Evolutionary conservation across 2,888 invertebrate species (phyloP).

Genomic region (Eupithecia abbreviata): DNA sequence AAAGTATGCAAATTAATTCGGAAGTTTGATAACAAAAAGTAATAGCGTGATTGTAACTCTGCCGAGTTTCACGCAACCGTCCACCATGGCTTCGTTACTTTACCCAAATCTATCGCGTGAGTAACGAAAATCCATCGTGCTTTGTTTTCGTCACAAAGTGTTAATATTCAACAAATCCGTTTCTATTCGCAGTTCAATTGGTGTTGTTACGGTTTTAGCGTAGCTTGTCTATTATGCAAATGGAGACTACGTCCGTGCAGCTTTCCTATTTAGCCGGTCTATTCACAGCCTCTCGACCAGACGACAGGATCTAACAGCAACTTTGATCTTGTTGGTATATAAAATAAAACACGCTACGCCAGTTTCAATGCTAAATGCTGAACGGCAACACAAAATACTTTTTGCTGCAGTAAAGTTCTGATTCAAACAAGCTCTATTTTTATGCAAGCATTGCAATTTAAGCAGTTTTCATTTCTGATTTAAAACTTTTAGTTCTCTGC

Average conservation of each 20-base stretch:
- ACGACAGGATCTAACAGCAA: slow-evolving; percentile 56
- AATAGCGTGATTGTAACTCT: slow-evolving; percentile 30
- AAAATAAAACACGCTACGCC: slow-evolving; percentile 46
- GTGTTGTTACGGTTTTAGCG: slow-evolving; percentile 58
- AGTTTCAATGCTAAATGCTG: slow-evolving; percentile 48
- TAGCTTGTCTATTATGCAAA: slow-evolving; percentile 75
- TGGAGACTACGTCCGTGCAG: slow-evolving; percentile 57
- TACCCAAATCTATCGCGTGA: slow-evolving; percentile 66
- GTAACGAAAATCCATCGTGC: slow-evolving; percentile 60
- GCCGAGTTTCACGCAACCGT: slow-evolving; percentile 25
- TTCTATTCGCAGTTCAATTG: slow-evolving; percentile 58
- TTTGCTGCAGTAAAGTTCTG: slow-evolving; percentile 34
- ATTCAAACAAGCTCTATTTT: slow-evolving; percentile 21
- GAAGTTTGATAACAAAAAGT: slow-evolving; percentile 30
- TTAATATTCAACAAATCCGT: slow-evolving; percentile 59
- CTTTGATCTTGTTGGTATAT: slow-evolving; percentile 56
- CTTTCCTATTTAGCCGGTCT: slow-evolving; percentile 72
- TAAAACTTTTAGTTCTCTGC: not conserved
- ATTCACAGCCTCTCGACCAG: slow-evolving; percentile 61
- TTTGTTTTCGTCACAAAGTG: slow-evolving; percentile 56
- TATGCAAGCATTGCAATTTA: slow-evolving; percentile 21
- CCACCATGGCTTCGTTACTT: slow-evolving; percentile 11
- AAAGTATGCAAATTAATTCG: slow-evolving; percentile 32
- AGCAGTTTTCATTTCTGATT: slow-evolving; percentile 16
- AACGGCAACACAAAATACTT: slow-evolving; percentile 36